Evolutionary conservation across 2,113 vertebrate species (phyloP).

Genomic region (Pollimyrus isidori): DNA sequence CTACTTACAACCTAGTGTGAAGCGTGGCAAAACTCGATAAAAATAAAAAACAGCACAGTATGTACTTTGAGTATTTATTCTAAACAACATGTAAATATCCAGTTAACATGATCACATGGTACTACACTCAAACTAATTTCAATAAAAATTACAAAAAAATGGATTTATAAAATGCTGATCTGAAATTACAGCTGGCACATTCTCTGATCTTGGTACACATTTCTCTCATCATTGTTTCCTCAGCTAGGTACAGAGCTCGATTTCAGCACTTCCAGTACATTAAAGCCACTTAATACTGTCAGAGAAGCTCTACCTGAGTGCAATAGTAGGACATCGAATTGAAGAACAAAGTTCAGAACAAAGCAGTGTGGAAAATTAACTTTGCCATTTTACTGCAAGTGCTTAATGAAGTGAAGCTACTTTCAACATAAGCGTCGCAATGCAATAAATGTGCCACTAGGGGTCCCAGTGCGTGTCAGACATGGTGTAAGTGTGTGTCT

Average conservation of each 20-base stretch:
- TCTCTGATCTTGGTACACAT: not conserved
- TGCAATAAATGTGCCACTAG: not conserved
- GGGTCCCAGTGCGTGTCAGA: not conserved
- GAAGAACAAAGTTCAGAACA: not conserved
- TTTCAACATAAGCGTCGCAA: not conserved
- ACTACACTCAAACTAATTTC: not conserved
- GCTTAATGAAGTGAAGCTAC: not conserved
- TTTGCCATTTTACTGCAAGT: not conserved
- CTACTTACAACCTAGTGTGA: not conserved
- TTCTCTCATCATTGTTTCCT: not conserved
- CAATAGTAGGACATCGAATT: not conserved
- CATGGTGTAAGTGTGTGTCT: not conserved
- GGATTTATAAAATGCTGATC: not conserved
- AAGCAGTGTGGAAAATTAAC: not conserved
- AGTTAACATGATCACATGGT: not conserved
- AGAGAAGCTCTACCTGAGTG: not conserved
- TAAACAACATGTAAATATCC: slow-evolving; percentile 10
- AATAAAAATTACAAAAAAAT: not conserved
- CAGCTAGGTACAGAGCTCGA: not conserved
- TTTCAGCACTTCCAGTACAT: not conserved
- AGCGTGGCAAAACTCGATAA: not conserved
- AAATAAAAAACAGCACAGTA: not conserved
- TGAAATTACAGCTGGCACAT: not conserved
- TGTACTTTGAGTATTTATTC: not conserved
- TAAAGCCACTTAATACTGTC: not conserved